Evolutionary conservation across 2,113 vertebrate genomes (phyloP), one percentile per base, ranked within the genome.

Genomic region (Nycticorax nycticorax): DNA sequence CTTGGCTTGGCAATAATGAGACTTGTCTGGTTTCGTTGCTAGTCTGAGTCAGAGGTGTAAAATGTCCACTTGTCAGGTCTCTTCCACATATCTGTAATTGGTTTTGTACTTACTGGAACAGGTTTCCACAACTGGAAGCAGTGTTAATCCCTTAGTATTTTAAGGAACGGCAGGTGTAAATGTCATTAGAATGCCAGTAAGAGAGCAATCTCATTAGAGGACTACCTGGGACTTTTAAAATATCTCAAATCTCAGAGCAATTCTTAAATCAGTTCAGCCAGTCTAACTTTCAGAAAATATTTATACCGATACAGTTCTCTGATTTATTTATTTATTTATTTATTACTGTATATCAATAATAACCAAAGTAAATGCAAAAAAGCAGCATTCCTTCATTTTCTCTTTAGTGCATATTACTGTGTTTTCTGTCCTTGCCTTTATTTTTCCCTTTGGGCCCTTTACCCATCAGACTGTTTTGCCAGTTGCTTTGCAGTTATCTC

Each of bases 21-120:
- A 69, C 92, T 96, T 86, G 86, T 59, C 95, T 95, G 85, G 96
- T 95, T 96, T 96, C 17, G 24, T 64, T 97, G 43, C 56, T 92
- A 73, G 62, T 53, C 74, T 95, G 92, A 85, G 57, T 93, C 92
- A 93, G 92, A 93, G 69, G 27, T 76, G 47, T 76, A 79, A 84
- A 88, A 88, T 66, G 27, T 72, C 62, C 62, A 55, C 41, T 91
- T 5, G 6, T 85, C 92, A 78, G 52, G 57, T 85, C 63, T 93
- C 55, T 56, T 85, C 50, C 59, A 56, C 41, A 3, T 72, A 68
- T 35, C 43, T 92, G 10, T 92, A 77, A 67, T 80, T 91, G 68
- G 19, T 47, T 93, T 85, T 75, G 15, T 56, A 14, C 37, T 87
- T 88, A 92, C 21, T 81, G 75, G 57, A 89, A 53, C 37, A 87